phyloP scores from a whole-genome alignment of 2,797 vertebrate genomes.

The Dermochelys coriacea region DNA sequence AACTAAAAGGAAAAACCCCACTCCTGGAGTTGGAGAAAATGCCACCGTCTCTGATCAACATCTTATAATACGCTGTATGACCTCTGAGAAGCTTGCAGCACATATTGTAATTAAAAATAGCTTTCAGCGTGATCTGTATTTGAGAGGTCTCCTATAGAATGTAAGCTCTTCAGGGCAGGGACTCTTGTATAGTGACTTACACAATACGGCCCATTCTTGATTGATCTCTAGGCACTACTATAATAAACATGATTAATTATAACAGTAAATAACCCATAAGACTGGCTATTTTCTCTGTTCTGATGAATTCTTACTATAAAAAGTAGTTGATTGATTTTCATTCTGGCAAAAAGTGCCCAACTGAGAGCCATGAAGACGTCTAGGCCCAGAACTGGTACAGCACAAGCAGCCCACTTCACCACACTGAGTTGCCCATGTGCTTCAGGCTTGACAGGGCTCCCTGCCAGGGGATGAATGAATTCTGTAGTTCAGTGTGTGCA shows the following conservation, averaged over 20 bases:
- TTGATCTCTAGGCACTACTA: background rate
- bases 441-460: background rate
- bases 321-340: background rate
- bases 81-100: background rate
- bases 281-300: slow-evolving; percentile 15
- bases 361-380: background rate
- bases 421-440: background rate
- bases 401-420: background rate
- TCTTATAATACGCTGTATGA: background rate
- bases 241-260: background rate
- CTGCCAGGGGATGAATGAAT: background rate
- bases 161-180: background rate
- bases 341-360: background rate
- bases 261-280: background rate
- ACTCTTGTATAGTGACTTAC: background rate
- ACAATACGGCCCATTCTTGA: background rate
- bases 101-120: background rate
- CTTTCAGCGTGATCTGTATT: background rate
- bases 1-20: background rate
- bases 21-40: background rate
- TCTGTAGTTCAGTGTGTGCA: background rate
- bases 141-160: background rate
- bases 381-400: background rate
- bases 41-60: background rate
- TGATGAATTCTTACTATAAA: background rate